phyloP scores from a whole-genome alignment of 92 coral and sea anemone species.

The Palythoa grandiflora region DNA sequence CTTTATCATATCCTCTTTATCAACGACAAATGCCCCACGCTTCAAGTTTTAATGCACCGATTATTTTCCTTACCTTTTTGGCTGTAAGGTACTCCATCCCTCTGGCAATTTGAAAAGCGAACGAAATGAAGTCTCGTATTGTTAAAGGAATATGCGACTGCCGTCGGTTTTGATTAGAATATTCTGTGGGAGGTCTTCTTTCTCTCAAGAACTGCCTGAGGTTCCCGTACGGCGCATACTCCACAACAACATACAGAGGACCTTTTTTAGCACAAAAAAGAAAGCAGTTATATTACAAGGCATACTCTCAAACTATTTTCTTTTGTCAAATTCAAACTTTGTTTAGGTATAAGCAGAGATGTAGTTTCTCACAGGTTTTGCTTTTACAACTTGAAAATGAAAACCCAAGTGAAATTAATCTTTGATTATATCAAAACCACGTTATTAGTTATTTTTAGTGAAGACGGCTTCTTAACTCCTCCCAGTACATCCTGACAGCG shows the following conservation, averaged over 20 bases:
- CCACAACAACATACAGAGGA: constrained; percentile 91
- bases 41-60: not conserved
- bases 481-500: no score
- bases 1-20: no score
- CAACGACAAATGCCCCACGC: not conserved
- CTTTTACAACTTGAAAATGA: not conserved
- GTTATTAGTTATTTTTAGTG: no score
- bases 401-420: not conserved
- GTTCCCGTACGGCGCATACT: constrained; percentile 96
- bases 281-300: not conserved
- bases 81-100: constrained; percentile 94
- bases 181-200: constrained; percentile 84
- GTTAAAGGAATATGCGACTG: constrained; percentile 74
- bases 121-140: constrained; percentile 94
- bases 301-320: not conserved
- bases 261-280: constrained; percentile 56
- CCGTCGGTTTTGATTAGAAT: constrained; percentile 66
- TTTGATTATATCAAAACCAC: no score
- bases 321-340: no score
- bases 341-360: no score
- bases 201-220: constrained; percentile 93
- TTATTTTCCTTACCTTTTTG: constrained; percentile 73
- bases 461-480: no score
- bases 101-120: constrained; percentile 92
- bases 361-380: not conserved